phyloP scores from a whole-genome alignment of 2,113 vertebrate species.

The Bagarius yarrelli region DNA sequence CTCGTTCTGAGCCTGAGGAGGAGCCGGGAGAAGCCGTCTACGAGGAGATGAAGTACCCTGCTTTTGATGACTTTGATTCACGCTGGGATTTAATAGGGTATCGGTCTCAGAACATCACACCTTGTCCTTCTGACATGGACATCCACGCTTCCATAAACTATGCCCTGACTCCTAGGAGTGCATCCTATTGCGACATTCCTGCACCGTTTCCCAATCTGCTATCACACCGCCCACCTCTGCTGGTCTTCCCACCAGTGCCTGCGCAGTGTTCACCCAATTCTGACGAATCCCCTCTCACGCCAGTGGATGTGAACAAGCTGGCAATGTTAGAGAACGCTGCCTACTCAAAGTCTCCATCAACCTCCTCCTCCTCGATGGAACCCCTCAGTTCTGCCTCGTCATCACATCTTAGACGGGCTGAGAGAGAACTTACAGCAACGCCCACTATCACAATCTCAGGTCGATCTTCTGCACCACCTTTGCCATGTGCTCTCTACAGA shows the following conservation, averaged over 20 bases:
- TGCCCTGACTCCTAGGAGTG: constrained; percentile 81
- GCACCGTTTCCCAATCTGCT: constrained; percentile 96
- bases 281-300: constrained; percentile 95
- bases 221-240: constrained; percentile 90
- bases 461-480: constrained; percentile 89
- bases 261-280: constrained; percentile 96
- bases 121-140: constrained; percentile 88
- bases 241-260: constrained; percentile 94
- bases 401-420: constrained; percentile 75
- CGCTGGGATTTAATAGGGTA: constrained; percentile 81
- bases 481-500: constrained; percentile 88
- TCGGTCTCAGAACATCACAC: constrained; percentile 89
- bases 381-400: constrained; percentile 65
- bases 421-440: constrained; percentile 81
- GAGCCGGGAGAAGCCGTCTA: constrained; percentile 95
- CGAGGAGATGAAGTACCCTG: constrained; percentile 92
- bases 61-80: constrained; percentile 44
- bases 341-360: constrained; percentile 87
- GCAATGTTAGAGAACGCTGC: constrained; percentile 88
- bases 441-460: constrained; percentile 81
- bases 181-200: constrained; percentile 90
- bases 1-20: constrained; percentile 76
- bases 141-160: constrained; percentile 72
- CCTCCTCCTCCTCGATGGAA: constrained; percentile 69
- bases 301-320: constrained; percentile 89